These are phyloP conservation scores for Hoplostethus mediterraneus DNA, from an alignment of 2,797 vertebrate genomes.

Conservation along the genomic window DNA sequence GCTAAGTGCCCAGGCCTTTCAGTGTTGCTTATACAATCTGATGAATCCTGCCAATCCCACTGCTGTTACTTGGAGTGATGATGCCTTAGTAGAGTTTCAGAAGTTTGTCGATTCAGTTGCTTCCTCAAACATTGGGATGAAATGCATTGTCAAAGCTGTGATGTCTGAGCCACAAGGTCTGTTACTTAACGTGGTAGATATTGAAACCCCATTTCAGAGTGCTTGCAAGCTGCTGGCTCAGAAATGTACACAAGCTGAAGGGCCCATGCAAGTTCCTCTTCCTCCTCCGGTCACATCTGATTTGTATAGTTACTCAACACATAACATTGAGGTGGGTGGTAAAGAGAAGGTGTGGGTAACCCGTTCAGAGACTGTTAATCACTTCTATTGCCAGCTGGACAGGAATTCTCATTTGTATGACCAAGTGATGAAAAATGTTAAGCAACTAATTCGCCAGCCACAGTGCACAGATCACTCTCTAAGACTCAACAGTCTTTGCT, in stretches of 20 bases:
- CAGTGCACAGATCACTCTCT: conserved; percentile 49
- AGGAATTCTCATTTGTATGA: conserved; percentile 80
- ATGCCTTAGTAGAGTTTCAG: conserved; percentile 38
- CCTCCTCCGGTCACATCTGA: conserved; percentile 70
- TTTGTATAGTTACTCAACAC: conserved; percentile 83
- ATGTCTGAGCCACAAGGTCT: conserved; percentile 55
- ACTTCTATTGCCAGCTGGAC: conserved; percentile 90
- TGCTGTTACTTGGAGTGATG: background rate
- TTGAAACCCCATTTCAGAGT: conserved; percentile 41
- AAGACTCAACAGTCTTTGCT: conserved; percentile 78
- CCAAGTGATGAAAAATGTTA: conserved; percentile 76
- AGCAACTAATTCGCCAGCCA: conserved; percentile 55
- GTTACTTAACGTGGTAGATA: conserved; percentile 48
- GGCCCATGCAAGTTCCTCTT: conserved; percentile 52
- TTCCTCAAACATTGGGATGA: conserved; percentile 19
- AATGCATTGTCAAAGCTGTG: conserved; percentile 51
- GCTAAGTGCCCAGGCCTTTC: conserved; percentile 59
- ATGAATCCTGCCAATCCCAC: background rate
- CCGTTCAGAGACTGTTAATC: conserved; percentile 77
- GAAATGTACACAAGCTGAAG: conserved; percentile 68
- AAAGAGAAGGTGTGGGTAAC: conserved; percentile 87
- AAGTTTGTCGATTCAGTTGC: conserved; percentile 39
- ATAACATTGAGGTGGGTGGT: conserved; percentile 84
- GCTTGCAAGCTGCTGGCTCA: conserved; percentile 21
- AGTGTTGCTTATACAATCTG: conserved; percentile 46